phyloP scores from a whole-genome alignment of 2,888 invertebrate genomes.

The Spisula solida region DNA sequence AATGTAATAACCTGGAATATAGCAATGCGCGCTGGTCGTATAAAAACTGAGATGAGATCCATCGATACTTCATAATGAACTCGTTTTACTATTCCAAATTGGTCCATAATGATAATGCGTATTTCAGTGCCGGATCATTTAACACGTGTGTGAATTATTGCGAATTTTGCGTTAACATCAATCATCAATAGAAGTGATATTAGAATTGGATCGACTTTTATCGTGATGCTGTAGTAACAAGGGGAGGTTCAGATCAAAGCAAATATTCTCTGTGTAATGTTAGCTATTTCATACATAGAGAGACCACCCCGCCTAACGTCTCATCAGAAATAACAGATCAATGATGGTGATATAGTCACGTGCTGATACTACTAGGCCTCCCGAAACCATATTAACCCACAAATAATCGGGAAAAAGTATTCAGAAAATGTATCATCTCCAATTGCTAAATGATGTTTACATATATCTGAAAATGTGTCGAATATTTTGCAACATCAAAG shows the following conservation, averaged over 20 bases:
- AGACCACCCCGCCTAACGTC: not conserved
- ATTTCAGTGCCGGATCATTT: not conserved
- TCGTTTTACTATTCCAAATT: constrained; percentile 11
- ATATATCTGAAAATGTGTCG: not conserved
- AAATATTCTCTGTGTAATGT: not conserved
- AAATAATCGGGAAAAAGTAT: not conserved
- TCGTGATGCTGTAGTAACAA: not conserved
- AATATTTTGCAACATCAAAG: not conserved
- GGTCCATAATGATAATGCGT: not conserved
- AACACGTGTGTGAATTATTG: not conserved
- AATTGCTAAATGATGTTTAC: not conserved
- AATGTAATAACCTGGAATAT: not conserved
- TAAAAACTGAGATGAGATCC: not conserved
- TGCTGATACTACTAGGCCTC: not conserved
- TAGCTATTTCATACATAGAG: not conserved
- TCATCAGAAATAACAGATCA: not conserved
- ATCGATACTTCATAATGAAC: not conserved
- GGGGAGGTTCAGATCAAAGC: constrained; percentile 11
- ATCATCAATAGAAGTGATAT: constrained; percentile 1
- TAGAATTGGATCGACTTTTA: not conserved
- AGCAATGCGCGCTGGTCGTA: not conserved
- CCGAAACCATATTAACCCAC: not conserved
- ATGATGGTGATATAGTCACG: not conserved
- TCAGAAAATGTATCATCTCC: not conserved
- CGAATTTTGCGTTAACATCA: not conserved